A percentile compares a stretch with the other conserved stretches of the same genome.
Conservation (phyloP, 2,888 invertebrate genomes). For the Agrochola circellaris region DNA sequence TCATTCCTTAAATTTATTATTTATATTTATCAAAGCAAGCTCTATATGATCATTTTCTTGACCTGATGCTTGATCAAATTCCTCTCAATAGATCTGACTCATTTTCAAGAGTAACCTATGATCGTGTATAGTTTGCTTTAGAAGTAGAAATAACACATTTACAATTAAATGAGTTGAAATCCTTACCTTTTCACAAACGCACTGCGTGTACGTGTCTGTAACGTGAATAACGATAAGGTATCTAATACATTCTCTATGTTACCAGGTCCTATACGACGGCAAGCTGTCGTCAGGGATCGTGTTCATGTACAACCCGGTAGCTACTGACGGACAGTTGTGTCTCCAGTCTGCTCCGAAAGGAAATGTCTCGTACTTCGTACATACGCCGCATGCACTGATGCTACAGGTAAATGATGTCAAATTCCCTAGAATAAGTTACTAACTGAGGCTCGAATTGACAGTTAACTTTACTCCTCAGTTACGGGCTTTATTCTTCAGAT, state of each 20-base stretch:
- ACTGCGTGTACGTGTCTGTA: conserved; percentile 43
- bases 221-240: neutral
- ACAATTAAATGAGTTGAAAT: neutral
- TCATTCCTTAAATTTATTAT: neutral
- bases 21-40: neutral
- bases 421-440: no score
- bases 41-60: neutral
- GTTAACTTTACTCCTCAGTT: no score
- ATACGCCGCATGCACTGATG: conserved; percentile 99
- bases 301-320: conserved; percentile 99
- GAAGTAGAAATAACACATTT: conserved; percentile 2
- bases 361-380: conserved; percentile 99
- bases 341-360: conserved; percentile 99
- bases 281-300: conserved; percentile 99
- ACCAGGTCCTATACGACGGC: conserved; percentile 99
- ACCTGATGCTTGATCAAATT: neutral
- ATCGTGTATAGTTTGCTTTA: conserved; percentile 16
- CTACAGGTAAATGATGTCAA: conserved; percentile 93
- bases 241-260: conserved; percentile 11
- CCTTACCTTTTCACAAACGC: conserved; percentile 32
- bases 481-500: no score
- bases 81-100: neutral
- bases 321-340: conserved; percentile 99
- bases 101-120: neutral
- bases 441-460: no score